A percentile compares a stretch with the other conserved stretches of the same genome.
Conservation (phyloP, 2,113 vertebrate genomes). For the Takifugu flavidus region DNA sequence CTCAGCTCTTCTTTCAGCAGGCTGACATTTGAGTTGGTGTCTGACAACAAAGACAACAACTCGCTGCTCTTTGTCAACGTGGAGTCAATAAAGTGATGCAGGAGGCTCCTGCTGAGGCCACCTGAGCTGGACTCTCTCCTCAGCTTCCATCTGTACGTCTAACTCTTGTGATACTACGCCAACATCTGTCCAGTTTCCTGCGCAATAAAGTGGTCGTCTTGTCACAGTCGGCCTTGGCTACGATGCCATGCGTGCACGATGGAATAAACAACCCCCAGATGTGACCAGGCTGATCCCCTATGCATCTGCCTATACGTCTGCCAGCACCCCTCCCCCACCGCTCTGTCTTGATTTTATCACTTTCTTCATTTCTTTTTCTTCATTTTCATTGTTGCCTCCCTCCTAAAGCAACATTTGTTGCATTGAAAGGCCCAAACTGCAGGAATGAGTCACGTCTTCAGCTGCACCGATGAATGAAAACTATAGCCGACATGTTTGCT, state of each 20-base stretch:
- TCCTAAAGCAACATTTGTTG: conserved; percentile 5
- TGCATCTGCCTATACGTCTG: neutral
- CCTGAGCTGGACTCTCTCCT: conserved; percentile 51
- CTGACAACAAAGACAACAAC: conserved; percentile 1
- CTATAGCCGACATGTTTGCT: neutral
- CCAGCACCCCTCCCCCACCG: no score
- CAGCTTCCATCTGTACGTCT: conserved; percentile 19
- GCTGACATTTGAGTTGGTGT: no score
- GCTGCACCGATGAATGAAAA: conserved; percentile 22
- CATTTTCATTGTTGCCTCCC: conserved; percentile 1
- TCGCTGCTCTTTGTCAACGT: conserved; percentile 23
- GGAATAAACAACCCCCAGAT: no score
- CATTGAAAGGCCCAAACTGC: neutral
- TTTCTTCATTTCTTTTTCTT: neutral
- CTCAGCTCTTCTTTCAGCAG: no score
- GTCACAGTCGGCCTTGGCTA: no score
- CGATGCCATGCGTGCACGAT: no score
- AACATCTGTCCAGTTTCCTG: no score
- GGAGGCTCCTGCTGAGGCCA: conserved; percentile 43
- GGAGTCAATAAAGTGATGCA: conserved; percentile 39
- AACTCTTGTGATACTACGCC: no score
- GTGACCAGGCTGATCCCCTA: no score
- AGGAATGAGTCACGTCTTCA: neutral
- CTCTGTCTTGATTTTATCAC: neutral
- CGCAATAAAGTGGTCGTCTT: no score